phyloP scores from a whole-genome alignment of 2,113 vertebrate genomes.

The Xiphophorus hellerii region DNA sequence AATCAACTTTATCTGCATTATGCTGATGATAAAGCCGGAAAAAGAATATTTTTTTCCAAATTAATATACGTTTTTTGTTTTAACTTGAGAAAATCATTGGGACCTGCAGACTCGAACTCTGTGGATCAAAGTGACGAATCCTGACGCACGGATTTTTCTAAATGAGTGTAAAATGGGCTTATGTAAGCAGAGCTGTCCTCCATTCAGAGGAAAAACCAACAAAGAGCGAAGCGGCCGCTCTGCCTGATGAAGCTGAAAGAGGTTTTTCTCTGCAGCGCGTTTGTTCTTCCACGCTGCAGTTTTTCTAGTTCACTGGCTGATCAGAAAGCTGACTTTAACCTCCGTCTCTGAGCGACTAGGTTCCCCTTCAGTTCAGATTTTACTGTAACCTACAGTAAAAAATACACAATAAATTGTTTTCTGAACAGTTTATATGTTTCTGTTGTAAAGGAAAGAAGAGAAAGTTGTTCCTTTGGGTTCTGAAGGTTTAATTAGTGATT shows the following conservation, averaged over 20 bases:
- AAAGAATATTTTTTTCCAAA: neutral
- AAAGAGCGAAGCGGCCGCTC: neutral
- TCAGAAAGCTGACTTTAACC: neutral
- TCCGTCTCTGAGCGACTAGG: too few species aligned
- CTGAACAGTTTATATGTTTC: neutral
- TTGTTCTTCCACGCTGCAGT: neutral
- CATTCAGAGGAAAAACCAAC: slow-evolving; percentile 1
- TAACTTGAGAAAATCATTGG: neutral
- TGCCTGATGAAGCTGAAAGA: neutral
- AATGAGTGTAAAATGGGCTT: neutral
- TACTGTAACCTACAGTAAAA: neutral
- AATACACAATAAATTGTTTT: neutral
- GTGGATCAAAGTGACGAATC: neutral
- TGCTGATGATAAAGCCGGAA: neutral
- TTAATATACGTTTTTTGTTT: neutral
- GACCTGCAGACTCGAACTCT: neutral
- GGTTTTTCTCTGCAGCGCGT: neutral
- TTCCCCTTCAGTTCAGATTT: too few species aligned
- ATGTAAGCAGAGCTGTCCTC: neutral
- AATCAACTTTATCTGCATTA: neutral
- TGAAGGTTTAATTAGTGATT: neutral
- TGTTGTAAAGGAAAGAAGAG: neutral
- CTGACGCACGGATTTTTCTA: neutral
- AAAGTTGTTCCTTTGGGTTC: neutral
- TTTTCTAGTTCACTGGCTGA: neutral